These are phyloP conservation scores for Rhopalosiphum nymphaeae DNA, from an alignment of 2,888 invertebrate genomes.

Conservation along the genomic window DNA sequence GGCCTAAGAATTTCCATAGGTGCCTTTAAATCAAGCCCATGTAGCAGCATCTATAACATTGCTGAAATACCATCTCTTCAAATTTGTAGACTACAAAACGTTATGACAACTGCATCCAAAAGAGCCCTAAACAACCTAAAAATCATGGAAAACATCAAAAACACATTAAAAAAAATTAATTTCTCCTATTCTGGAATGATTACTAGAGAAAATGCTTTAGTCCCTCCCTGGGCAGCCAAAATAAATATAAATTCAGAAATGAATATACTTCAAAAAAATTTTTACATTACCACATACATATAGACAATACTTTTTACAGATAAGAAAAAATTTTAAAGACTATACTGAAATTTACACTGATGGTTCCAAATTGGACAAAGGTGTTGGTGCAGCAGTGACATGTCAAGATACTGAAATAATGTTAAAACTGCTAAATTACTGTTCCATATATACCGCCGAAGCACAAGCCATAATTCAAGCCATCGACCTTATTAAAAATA, in stretches of 20 bases:
- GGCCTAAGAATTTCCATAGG: background rate
- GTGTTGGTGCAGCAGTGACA: background rate
- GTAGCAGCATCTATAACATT: background rate
- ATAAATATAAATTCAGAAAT: background rate
- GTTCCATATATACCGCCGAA: no score
- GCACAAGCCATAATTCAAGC: background rate
- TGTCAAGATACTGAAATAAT: background rate
- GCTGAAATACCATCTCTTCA: background rate
- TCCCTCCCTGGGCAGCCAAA: background rate
- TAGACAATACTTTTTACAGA: background rate
- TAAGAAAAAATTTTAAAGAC: background rate
- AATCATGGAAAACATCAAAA: background rate
- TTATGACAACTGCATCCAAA: background rate
- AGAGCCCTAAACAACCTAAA: background rate
- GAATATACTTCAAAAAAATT: background rate
- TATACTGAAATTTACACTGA: background rate
- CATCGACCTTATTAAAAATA: background rate
- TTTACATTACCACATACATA: background rate
- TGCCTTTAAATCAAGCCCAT: background rate
- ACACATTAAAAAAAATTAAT: background rate
- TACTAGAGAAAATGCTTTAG: background rate
- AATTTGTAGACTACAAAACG: background rate
- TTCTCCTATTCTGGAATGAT: background rate
- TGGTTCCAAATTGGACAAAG: background rate
- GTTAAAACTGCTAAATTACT: no score